A percentile compares a stretch with the other conserved stretches of the same genome.
phyloP scores from a whole-genome alignment of 2,797 vertebrate species.

The Iguana delicatissima region DNA sequence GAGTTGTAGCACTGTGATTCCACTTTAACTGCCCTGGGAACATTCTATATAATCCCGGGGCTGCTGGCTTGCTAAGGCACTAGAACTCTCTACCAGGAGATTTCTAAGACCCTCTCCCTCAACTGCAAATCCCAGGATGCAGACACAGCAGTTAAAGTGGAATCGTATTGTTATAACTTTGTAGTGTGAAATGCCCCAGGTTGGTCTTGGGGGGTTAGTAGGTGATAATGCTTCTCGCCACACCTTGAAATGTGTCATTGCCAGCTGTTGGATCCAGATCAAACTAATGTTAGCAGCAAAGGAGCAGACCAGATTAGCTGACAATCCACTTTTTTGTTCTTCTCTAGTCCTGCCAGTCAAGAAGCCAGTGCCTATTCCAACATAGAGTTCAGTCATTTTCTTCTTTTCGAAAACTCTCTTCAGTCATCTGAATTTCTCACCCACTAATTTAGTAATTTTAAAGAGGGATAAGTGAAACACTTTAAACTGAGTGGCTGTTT shows the following conservation, averaged over 20 bases:
- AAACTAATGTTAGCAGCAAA: too few species aligned
- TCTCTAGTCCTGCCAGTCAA: neutral
- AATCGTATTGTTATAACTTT: too few species aligned
- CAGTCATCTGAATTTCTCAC: neutral
- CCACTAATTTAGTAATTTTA: neutral
- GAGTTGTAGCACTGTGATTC: too few species aligned
- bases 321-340: neutral
- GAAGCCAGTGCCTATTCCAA: neutral
- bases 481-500: slow-evolving; percentile 13
- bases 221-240: neutral
- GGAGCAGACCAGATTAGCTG: too few species aligned
- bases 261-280: accelerated
- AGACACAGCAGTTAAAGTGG: too few species aligned
- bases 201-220: neutral
- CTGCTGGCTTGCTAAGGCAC: too few species aligned
- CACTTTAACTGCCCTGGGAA: too few species aligned
- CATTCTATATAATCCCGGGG: too few species aligned
- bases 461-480: neutral
- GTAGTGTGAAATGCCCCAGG: too few species aligned
- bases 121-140: too few species aligned
- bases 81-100: too few species aligned
- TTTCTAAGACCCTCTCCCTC: too few species aligned
- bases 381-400: neutral
- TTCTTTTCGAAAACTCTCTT: neutral
- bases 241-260: neutral